Evolutionary conservation across 2,888 invertebrate genomes (phyloP).

Genomic region (Rhagonycha fulva): DNA sequence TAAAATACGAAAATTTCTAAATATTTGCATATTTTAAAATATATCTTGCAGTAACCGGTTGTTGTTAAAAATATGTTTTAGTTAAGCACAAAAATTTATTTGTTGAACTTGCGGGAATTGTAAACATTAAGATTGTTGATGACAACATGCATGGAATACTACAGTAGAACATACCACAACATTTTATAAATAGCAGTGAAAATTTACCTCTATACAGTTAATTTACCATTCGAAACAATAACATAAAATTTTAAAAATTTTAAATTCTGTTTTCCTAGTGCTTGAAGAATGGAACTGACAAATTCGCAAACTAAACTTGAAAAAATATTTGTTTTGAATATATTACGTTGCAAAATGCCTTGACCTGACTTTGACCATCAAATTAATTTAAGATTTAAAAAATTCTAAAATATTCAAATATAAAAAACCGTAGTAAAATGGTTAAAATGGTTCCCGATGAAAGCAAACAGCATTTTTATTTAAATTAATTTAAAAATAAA

Average conservation of each 20-base stretch:
- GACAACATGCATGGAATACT: neutral
- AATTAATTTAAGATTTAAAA: neutral
- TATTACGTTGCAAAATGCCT: neutral
- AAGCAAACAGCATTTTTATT: neutral
- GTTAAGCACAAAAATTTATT: neutral
- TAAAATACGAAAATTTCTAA: neutral
- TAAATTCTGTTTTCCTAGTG: too few species aligned
- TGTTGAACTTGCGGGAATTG: neutral
- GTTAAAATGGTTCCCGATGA: neutral
- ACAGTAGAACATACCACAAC: neutral
- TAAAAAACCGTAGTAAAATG: neutral
- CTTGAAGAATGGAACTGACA: too few species aligned
- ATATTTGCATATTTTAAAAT: neutral
- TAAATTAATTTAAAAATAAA: neutral
- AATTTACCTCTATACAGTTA: neutral
- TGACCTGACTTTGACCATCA: neutral
- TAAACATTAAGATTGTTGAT: neutral
- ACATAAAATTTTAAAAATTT: too few species aligned
- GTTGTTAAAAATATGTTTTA: neutral
- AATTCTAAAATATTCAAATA: neutral
- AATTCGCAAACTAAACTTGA: too few species aligned
- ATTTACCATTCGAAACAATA: too few species aligned
- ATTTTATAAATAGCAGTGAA: neutral
- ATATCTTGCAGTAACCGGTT: neutral
- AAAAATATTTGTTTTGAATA: too few species aligned